A percentile compares a stretch with the other conserved stretches of the same genome.
These are phyloP conservation scores for Neoitamus cyanurus DNA, from an alignment of 2,888 invertebrate species.

Conservation along the genomic window DNA sequence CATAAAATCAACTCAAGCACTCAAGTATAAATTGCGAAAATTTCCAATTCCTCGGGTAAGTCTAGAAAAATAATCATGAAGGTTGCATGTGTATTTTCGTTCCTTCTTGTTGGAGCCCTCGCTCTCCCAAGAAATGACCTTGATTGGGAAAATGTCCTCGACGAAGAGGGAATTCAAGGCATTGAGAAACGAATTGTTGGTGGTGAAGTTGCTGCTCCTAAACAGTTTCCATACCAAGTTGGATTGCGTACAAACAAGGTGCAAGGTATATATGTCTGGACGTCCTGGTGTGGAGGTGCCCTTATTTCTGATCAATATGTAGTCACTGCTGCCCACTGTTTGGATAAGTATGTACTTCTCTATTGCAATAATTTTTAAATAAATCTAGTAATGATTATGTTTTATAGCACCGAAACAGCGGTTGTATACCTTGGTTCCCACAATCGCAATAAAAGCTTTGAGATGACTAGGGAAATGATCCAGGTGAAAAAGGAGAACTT, in stretches of 20 bases:
- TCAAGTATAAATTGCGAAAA: no score
- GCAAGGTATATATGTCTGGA: not conserved
- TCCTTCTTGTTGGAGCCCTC: no score
- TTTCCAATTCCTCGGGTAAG: no score
- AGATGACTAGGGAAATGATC: slow-evolving; percentile 16
- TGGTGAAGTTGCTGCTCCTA: slow-evolving; percentile 60
- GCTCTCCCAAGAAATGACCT: no score
- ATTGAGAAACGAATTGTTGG: slow-evolving; percentile 61
- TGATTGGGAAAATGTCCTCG: not conserved
- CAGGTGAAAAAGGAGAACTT: slow-evolving; percentile 53
- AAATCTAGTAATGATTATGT: not conserved
- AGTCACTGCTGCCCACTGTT: not conserved
- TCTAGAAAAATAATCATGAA: no score
- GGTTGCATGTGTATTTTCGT: no score
- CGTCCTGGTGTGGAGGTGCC: slow-evolving; percentile 13
- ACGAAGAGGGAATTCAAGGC: not conserved
- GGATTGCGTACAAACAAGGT: not conserved
- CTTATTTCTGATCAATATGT: not conserved
- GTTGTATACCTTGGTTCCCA: slow-evolving; percentile 42
- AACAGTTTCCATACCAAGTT: slow-evolving; percentile 60
- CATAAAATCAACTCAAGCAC: no score
- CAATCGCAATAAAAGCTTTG: not conserved
- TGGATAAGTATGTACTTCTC: not conserved
- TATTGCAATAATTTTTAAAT: not conserved
- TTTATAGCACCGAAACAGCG: slow-evolving; percentile 22